phyloP scores from a whole-genome alignment of 1,140 invertebrate species.

The Samia ricini region DNA sequence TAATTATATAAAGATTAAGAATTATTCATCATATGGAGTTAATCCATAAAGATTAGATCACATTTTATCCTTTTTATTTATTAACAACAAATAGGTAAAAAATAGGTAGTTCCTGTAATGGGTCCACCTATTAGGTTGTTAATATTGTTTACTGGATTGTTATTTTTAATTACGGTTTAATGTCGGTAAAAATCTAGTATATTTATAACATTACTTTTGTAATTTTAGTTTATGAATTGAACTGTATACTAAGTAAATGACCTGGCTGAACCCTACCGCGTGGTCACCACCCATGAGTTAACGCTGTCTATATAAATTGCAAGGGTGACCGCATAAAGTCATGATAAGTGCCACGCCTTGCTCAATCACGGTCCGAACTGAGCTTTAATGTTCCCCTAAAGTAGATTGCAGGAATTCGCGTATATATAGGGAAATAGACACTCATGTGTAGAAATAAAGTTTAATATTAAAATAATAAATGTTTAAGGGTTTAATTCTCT shows the following conservation, averaged over 20 bases:
- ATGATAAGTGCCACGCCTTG: conserved; percentile 51
- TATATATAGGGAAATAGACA: conserved; percentile 28
- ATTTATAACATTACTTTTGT: not conserved
- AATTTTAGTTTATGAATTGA: not conserved
- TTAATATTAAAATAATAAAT: conserved; percentile 11
- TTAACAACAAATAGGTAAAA: too few relatives aligned
- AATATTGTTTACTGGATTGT: too few relatives aligned
- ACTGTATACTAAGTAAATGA: not conserved
- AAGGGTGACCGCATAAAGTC: conserved; percentile 46
- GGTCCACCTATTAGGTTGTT: too few relatives aligned
- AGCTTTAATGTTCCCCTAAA: conserved; percentile 47
- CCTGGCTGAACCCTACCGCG: conserved; percentile 2
- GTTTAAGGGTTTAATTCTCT: conserved; percentile 29
- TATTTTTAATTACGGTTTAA: too few relatives aligned
- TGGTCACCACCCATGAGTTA: conserved; percentile 22
- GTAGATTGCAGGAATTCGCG: conserved; percentile 38
- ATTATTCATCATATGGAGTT: too few relatives aligned
- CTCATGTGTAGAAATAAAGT: conserved; percentile 22
- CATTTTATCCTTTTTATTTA: too few relatives aligned
- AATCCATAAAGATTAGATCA: too few relatives aligned
- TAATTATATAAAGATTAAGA: too few relatives aligned
- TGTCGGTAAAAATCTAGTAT: too few relatives aligned
- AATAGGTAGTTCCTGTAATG: too few relatives aligned
- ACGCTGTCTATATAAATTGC: conserved; percentile 33
- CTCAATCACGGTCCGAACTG: conserved; percentile 44